phyloP scores from a whole-genome alignment of 2,113 vertebrate genomes.

The Chlamydotis undulata region DNA sequence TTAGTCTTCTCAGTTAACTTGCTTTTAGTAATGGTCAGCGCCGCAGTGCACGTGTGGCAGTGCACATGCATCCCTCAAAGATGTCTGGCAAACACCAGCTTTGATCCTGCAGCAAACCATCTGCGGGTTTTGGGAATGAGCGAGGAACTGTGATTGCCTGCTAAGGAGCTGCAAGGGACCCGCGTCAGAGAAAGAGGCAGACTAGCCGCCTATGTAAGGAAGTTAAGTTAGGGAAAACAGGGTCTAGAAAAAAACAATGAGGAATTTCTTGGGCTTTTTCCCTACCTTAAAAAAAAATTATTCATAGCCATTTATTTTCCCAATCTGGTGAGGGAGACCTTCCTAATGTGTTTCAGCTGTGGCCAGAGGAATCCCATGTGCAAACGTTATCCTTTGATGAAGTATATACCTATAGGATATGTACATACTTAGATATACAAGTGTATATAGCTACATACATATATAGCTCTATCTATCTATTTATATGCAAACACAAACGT shows the following conservation, averaged over 20 bases:
- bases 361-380: not conserved
- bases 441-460: not conserved
- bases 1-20: not conserved
- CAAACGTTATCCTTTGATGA: not conserved
- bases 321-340: not conserved
- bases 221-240: not conserved
- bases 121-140: not conserved
- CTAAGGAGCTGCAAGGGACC: not conserved
- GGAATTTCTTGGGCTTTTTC: not conserved
- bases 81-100: not conserved
- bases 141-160: not conserved
- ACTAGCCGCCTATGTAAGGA: not conserved
- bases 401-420: not conserved
- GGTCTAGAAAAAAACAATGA: not conserved
- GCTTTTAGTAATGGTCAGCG: not conserved
- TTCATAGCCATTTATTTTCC: not conserved
- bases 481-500: not conserved
- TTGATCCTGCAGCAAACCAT: not conserved
- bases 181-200: not conserved
- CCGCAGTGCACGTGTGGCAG: not conserved
- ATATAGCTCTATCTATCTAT: not conserved
- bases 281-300: not conserved
- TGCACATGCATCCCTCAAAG: fast-evolving
- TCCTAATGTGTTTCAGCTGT: not conserved
- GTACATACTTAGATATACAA: not conserved